phyloP scores from a whole-genome alignment of 2,888 invertebrate genomes.

The Athalia rosae region DNA sequence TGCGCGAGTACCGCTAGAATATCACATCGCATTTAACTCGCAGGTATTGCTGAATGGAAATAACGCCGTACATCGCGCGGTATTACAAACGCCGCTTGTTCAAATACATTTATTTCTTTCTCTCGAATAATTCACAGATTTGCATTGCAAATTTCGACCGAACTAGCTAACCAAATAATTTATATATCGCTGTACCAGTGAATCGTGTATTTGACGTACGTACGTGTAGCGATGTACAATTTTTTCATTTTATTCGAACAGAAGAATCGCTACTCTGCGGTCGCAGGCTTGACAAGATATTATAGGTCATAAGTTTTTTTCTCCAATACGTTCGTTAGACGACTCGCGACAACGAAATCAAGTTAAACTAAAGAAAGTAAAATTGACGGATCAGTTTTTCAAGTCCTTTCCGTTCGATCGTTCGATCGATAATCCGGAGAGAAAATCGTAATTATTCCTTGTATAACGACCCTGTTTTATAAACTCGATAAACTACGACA shows the following conservation, averaged over 20 bases:
- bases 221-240: not conserved
- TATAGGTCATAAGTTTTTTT: too few relatives aligned
- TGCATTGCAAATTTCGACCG: constrained; percentile 43
- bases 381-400: not conserved
- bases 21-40: constrained; percentile 4
- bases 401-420: constrained; percentile 6
- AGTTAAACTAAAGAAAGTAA: too few relatives aligned
- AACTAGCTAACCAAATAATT: constrained; percentile 13
- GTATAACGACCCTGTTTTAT: not conserved
- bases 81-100: not conserved
- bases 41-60: not conserved
- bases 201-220: not conserved
- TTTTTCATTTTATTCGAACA: too few relatives aligned
- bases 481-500: not conserved
- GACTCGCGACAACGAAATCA: too few relatives aligned
- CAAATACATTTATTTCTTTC: not conserved
- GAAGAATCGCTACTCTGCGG: too few relatives aligned
- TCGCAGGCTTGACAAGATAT: too few relatives aligned
- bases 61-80: not conserved
- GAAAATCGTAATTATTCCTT: constrained; percentile 25
- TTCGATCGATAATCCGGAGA: not conserved
- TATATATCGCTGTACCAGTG: not conserved
- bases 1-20: constrained; percentile 18
- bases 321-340: too few relatives aligned
- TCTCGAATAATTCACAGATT: constrained; percentile 46